Conservation (phyloP, 2,797 vertebrate species). For the Tenualosa thibaudeaui region DNA sequence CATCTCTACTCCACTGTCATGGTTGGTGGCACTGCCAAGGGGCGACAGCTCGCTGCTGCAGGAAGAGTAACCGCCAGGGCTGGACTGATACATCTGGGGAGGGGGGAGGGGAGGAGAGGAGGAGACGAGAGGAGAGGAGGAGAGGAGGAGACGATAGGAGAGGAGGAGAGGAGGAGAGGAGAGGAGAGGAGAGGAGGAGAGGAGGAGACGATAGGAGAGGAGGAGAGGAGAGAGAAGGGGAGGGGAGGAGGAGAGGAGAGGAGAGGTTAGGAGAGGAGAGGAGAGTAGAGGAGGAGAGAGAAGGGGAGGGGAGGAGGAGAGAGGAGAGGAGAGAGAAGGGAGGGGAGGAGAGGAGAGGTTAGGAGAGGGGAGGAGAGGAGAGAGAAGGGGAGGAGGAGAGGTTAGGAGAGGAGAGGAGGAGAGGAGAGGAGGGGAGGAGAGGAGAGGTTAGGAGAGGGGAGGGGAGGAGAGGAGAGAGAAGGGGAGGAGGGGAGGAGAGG, state of each 20-base stretch:
- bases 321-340: too few species aligned
- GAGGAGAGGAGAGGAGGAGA: neutral
- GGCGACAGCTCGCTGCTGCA: constrained; percentile 98
- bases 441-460: neutral
- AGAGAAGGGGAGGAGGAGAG: too few species aligned
- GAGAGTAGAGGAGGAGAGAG: too few species aligned
- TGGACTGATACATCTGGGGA: constrained; percentile 92
- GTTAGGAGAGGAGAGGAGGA: neutral
- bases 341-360: too few species aligned
- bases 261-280: too few species aligned
- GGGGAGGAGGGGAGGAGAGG: neutral
- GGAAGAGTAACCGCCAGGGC: constrained; percentile 95
- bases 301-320: too few species aligned
- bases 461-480: neutral
- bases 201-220: neutral
- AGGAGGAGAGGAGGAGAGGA: neutral
- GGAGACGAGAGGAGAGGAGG: too few species aligned
- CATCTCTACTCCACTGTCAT: constrained; percentile 98
- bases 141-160: too few species aligned
- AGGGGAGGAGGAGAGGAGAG: neutral
- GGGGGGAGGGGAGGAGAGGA: neutral
- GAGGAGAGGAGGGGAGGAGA: neutral
- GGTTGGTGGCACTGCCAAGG: constrained; percentile 94
- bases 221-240: neutral
- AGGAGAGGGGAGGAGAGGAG: neutral